Conservation (phyloP, 2,888 invertebrate genomes). For the Hirtodrosophila trivittata region DNA sequence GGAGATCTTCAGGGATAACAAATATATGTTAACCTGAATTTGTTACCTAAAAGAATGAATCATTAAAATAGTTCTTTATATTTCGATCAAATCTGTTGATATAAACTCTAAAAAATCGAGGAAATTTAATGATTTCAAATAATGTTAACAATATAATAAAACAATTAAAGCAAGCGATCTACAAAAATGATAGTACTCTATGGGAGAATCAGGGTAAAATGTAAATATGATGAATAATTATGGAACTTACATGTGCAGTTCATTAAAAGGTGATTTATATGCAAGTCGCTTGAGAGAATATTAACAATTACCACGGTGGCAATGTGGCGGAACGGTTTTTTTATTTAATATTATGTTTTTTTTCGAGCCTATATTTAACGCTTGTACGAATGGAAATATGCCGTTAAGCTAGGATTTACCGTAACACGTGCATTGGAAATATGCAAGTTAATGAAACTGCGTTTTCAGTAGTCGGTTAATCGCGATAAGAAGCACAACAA, state of each 20-base stretch:
- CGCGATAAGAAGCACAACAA: constrained; percentile 57
- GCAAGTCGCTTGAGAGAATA: constrained; percentile 53
- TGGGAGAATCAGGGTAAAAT: constrained; percentile 1
- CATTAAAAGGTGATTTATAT: constrained; percentile 73
- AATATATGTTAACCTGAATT: no score
- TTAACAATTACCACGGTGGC: constrained; percentile 52
- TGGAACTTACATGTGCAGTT: constrained; percentile 64
- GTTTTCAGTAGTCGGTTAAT: constrained; percentile 43
- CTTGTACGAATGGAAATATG: constrained; percentile 12
- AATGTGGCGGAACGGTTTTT: constrained; percentile 30
- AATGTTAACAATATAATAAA: no score
- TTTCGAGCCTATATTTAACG: constrained; percentile 15
- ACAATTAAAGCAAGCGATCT: no score
- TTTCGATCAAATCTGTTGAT: no score
- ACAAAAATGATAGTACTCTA: background rate
- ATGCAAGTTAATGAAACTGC: constrained; percentile 47
- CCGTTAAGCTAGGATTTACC: constrained; percentile 61
- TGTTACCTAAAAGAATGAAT: no score
- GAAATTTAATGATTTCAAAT: no score
- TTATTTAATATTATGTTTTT: constrained; percentile 28
- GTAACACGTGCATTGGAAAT: constrained; percentile 36
- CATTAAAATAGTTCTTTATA: no score
- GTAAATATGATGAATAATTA: constrained; percentile 48
- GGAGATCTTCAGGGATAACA: no score
- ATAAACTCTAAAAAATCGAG: no score